Evolutionary conservation across 2,888 invertebrate species (phyloP).

Genomic region (Gari tellinella): DNA sequence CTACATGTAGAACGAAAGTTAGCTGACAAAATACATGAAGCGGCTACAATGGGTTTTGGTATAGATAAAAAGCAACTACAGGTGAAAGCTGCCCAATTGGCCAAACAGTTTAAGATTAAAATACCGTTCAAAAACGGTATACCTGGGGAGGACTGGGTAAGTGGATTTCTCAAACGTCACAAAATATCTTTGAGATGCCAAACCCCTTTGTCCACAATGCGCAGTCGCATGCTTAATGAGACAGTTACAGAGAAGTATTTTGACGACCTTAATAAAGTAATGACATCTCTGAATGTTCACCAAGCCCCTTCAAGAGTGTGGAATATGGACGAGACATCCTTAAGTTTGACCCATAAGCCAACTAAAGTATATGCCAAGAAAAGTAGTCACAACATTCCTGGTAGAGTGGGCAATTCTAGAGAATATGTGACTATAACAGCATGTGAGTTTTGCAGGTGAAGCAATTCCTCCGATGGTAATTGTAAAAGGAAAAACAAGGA

Average conservation of each 20-base stretch:
- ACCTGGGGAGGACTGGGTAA: slow-evolving; percentile 13
- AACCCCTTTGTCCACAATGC: not conserved
- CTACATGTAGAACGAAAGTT: slow-evolving; percentile 1
- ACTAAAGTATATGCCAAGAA: no score
- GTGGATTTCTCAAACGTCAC: slow-evolving; percentile 7
- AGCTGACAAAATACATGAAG: slow-evolving; percentile 6
- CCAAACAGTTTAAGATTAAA: not conserved
- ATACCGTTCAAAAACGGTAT: slow-evolving; percentile 9
- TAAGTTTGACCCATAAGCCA: slow-evolving; percentile 35
- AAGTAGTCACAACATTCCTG: slow-evolving; percentile 26
- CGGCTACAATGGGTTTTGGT: slow-evolving; percentile 13
- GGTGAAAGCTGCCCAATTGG: slow-evolving; percentile 5
- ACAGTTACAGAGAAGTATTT: slow-evolving; percentile 13
- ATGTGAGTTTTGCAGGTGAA: slow-evolving; percentile 38
- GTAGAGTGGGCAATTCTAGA: slow-evolving; percentile 13
- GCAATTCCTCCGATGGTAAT: slow-evolving; percentile 36
- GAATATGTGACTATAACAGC: slow-evolving; percentile 36
- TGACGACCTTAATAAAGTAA: not conserved
- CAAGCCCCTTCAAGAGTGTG: slow-evolving; percentile 3
- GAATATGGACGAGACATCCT: slow-evolving; percentile 44
- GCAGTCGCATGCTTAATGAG: not conserved
- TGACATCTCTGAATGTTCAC: not conserved
- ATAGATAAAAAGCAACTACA: slow-evolving; percentile 3
- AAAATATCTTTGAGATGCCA: not conserved
- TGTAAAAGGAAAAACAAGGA: slow-evolving; percentile 19